These are phyloP conservation scores for Hydroisotoma schaefferi DNA, from an alignment of 2,888 invertebrate species.

Conservation along the genomic window DNA sequence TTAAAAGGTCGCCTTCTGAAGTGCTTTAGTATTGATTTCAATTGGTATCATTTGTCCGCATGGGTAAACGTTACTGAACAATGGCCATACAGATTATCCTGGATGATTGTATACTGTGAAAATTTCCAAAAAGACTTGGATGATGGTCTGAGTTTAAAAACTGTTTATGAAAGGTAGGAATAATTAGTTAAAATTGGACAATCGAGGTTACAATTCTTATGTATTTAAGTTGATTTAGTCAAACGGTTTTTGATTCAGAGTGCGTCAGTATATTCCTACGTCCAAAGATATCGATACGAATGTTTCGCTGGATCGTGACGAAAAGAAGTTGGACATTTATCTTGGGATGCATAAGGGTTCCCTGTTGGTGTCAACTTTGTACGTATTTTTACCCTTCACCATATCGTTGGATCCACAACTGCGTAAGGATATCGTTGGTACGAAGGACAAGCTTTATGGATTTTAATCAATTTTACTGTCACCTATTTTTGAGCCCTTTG, in stretches of 20 bases:
- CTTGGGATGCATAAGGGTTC: slow-evolving; percentile 81
- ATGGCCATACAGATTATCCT: slow-evolving; percentile 96
- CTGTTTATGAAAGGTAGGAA: slow-evolving; percentile 84
- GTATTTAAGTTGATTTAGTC: background rate
- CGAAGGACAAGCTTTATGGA: slow-evolving; percentile 31
- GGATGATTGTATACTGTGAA: slow-evolving; percentile 94
- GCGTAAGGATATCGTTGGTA: slow-evolving; percentile 93
- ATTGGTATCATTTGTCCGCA: slow-evolving; percentile 95
- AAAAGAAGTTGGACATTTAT: slow-evolving; percentile 90
- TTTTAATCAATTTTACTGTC: too few species aligned
- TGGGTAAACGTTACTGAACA: slow-evolving; percentile 99
- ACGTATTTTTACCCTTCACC: slow-evolving; percentile 94
- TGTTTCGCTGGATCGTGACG: slow-evolving; percentile 88
- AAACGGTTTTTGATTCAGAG: slow-evolving; percentile 56
- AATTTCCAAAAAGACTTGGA: slow-evolving; percentile 81
- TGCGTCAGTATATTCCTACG: slow-evolving; percentile 74
- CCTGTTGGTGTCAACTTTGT: slow-evolving; percentile 79
- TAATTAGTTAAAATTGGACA: background rate
- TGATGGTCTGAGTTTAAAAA: slow-evolving; percentile 78
- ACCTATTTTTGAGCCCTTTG: background rate
- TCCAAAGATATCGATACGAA: slow-evolving; percentile 84
- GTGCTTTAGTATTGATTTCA: slow-evolving; percentile 98
- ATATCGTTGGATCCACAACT: slow-evolving; percentile 98
- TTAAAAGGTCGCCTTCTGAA: slow-evolving; percentile 82
- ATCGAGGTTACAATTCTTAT: background rate